A percentile compares a stretch with the other conserved stretches of the same genome.
phyloP scores from a whole-genome alignment of 2,888 invertebrate species.

The Diarsia rubi region DNA sequence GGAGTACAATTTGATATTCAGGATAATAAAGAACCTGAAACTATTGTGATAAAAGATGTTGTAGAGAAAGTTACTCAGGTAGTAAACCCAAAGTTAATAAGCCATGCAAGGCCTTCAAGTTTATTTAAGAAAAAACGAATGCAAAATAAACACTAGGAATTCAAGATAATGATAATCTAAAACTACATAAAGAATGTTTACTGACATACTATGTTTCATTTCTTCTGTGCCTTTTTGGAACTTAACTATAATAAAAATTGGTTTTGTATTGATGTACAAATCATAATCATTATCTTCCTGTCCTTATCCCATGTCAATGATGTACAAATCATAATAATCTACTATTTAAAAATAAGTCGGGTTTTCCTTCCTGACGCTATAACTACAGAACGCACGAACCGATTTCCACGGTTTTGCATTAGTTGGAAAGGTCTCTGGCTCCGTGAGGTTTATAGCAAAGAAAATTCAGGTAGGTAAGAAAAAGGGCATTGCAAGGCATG shows the following conservation, averaged over 20 bases:
- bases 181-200: not conserved
- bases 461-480: no score
- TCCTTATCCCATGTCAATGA: no score
- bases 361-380: no score
- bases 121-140: slow-evolving; percentile 85
- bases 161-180: not conserved
- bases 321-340: no score
- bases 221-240: not conserved
- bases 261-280: not conserved
- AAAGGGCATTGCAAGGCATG: no score
- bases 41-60: slow-evolving; percentile 82
- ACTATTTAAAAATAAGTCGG: no score
- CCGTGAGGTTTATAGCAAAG: no score
- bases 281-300: no score
- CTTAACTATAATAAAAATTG: not conserved
- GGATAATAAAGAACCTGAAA: slow-evolving; percentile 60
- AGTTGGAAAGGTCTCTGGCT: no score
- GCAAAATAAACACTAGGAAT: slow-evolving; percentile 73
- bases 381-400: no score
- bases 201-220: slow-evolving; percentile 17
- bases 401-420: no score
- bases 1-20: slow-evolving; percentile 31
- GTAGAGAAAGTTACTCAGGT: slow-evolving; percentile 73
- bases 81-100: slow-evolving; percentile 65
- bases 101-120: slow-evolving; percentile 79